phyloP scores from a whole-genome alignment of 2,113 vertebrate species.

The Callopanchax toddi region DNA sequence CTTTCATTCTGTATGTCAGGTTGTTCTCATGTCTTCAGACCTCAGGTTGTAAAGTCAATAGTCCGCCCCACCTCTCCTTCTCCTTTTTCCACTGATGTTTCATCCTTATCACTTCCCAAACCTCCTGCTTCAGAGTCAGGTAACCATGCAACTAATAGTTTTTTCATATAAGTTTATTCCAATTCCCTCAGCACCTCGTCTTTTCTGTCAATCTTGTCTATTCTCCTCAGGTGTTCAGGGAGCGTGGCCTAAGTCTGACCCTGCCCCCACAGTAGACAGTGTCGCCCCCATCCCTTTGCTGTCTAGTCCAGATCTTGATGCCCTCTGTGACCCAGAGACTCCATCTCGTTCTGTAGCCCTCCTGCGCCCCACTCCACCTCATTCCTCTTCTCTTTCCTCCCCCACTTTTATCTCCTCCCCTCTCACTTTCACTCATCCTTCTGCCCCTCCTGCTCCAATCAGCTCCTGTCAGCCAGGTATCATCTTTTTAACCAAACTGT shows the following conservation, averaged over 20 bases:
- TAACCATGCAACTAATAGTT: constrained; percentile 32
- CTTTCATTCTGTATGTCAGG: constrained; percentile 29
- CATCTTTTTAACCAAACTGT: constrained; percentile 1
- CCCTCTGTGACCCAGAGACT: constrained; percentile 72
- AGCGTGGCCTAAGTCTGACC: constrained; percentile 19
- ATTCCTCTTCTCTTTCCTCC: constrained; percentile 31
- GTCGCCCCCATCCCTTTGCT: constrained; percentile 70
- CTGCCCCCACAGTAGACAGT: constrained; percentile 19
- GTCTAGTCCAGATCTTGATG: constrained; percentile 79
- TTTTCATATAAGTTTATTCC: not conserved
- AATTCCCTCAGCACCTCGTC: not conserved
- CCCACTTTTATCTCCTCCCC: constrained; percentile 37
- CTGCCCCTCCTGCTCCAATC: constrained; percentile 34
- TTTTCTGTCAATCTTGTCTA: constrained; percentile 6
- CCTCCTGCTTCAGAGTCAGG: constrained; percentile 58
- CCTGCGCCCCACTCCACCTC: constrained; percentile 25
- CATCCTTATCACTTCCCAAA: constrained; percentile 27
- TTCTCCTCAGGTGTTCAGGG: constrained; percentile 40
- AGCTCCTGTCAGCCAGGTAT: constrained; percentile 70
- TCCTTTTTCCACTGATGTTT: constrained; percentile 41
- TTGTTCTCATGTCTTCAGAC: constrained; percentile 64
- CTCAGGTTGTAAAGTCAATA: constrained; percentile 63
- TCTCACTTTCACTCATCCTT: constrained; percentile 23
- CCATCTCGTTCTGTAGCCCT: constrained; percentile 38
- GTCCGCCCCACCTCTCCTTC: constrained; percentile 69